phyloP scores from a whole-genome alignment of 2,888 invertebrate genomes.

The Drosophila cognata region DNA sequence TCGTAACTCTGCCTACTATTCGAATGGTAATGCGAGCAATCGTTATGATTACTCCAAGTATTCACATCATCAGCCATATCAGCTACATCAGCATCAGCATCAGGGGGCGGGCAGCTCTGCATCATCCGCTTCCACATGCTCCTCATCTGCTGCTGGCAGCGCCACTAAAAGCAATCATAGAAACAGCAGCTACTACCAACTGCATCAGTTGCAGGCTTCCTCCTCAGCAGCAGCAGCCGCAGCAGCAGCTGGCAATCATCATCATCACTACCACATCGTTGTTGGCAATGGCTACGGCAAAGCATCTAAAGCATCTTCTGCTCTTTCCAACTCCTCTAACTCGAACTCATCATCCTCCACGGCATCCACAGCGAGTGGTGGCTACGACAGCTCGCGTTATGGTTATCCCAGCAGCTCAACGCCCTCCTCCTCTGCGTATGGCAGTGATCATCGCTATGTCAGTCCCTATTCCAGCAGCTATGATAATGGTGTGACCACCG shows the following conservation, averaged over 20 bases:
- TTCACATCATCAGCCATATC: slow-evolving; percentile 26
- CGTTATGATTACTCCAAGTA: slow-evolving; percentile 66
- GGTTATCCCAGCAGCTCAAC: slow-evolving; percentile 67
- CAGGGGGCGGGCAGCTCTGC: slow-evolving; percentile 42
- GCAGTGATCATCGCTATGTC: slow-evolving; percentile 83
- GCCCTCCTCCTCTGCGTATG: slow-evolving; percentile 63
- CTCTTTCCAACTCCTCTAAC: slow-evolving; percentile 49
- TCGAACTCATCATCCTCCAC: slow-evolving; percentile 46
- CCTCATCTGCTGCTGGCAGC: slow-evolving; percentile 37
- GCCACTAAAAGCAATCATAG: slow-evolving; percentile 51
- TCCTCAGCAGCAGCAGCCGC: neutral
- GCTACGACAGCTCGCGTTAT: slow-evolving; percentile 79
- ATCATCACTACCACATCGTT: slow-evolving; percentile 65
- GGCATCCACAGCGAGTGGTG: slow-evolving; percentile 47
- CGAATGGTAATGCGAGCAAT: slow-evolving; percentile 76
- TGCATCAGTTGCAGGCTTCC: slow-evolving; percentile 44
- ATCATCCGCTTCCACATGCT: slow-evolving; percentile 56
- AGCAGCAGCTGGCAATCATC: slow-evolving; percentile 38
- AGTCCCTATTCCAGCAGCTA: slow-evolving; percentile 84
- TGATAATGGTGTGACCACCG: slow-evolving; percentile 85
- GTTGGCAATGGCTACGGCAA: slow-evolving; percentile 62
- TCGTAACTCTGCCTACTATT: slow-evolving; percentile 72
- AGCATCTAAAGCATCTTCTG: slow-evolving; percentile 65
- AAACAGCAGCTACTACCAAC: slow-evolving; percentile 56
- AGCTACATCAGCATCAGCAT: slow-evolving; percentile 45